Base-by-base conservation (phyloP, 2,113 vertebrate species). In the Pantherophis guttatus region DNA sequence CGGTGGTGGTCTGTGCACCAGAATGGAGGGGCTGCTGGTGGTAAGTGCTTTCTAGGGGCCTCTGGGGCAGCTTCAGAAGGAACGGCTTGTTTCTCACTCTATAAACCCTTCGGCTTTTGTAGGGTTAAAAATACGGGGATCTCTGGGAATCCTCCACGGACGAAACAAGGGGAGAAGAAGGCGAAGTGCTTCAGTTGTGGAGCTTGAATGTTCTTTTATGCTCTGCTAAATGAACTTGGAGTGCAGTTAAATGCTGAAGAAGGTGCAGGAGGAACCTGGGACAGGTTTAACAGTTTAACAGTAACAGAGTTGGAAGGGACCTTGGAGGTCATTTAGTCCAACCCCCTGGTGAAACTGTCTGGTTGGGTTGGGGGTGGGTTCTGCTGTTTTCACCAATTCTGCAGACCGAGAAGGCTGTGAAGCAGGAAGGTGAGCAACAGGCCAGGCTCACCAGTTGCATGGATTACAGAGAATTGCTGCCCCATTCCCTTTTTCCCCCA, bases 401-500 rank as follows among this genome's bases (percentile, higher is more conserved):
- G 70, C 70, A 33, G 70, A 17, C n/a, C 1, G 1, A 33, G 70
- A 39, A 3, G 70, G n/a, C 8, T 0, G 2, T 39, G 70, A 75
- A 39, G 5, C n/a, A 11, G n/a, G n/a, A 29, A 54, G 29, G 29
- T 87, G 12, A 53, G 29, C 23, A 15, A 17, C 6, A 88, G 29
- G 13, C 29, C 12, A 12, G 23, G 33, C 55, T 89, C 33, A 21
- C 19, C n/a, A 7, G 4, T 33, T 44, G 54, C 19, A 2, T 3
- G 15, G 21, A 21, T 11, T 0, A 0, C 54, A 2, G n/a, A 23
- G 3, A 21, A 17, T 19, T 19, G 5, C 53, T 55, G 8, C 50
- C n/a, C n/a, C 3, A 0, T 17, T 57, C 0, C 4, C 29, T 7
- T 1, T 10, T 17, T 4, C 1, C 52, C 5, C 26, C 70, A 8